phyloP scores from a whole-genome alignment of 2,797 vertebrate genomes.

The Cyprinella venusta region DNA sequence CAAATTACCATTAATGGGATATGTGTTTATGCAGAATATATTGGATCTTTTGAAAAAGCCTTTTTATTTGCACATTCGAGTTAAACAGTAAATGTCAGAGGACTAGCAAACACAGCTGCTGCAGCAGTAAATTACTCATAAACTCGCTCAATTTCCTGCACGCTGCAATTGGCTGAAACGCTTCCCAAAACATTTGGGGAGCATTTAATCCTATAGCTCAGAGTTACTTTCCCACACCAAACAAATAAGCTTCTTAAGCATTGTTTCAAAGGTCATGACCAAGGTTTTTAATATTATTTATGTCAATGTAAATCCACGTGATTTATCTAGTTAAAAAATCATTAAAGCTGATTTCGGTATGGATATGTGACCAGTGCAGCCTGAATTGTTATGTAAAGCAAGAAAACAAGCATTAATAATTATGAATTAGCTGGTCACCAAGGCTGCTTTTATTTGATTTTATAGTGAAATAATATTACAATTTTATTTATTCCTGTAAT shows the following conservation, averaged over 20 bases:
- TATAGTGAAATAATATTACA: not conserved
- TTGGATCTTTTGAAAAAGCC: slow-evolving; percentile 14
- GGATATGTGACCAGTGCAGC: not conserved
- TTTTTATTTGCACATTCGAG: slow-evolving; percentile 11
- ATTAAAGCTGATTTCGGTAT: slow-evolving; percentile 22
- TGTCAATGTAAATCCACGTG: slow-evolving; percentile 21
- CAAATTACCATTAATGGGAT: slow-evolving; percentile 14
- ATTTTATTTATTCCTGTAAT: not conserved
- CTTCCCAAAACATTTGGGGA: slow-evolving; percentile 38
- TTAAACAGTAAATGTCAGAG: slow-evolving; percentile 51
- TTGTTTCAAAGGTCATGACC: slow-evolving; percentile 25
- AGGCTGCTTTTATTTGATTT: not conserved
- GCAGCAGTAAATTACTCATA: slow-evolving; percentile 47
- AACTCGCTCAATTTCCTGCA: slow-evolving; percentile 62
- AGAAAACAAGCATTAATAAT: not conserved
- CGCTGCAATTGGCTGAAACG: slow-evolving; percentile 42
- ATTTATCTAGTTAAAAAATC: slow-evolving; percentile 2
- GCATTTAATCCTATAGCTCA: slow-evolving; percentile 29
- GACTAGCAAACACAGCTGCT: slow-evolving; percentile 59
- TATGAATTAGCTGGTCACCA: not conserved
- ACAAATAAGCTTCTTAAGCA: slow-evolving; percentile 33
- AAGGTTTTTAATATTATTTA: slow-evolving; percentile 10
- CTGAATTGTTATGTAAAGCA: not conserved
- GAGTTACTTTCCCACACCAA: slow-evolving; percentile 54
- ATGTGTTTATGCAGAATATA: slow-evolving; percentile 23